Conservation (phyloP, 2,113 vertebrate genomes). For the Cyphomyrus discorhynchus region DNA sequence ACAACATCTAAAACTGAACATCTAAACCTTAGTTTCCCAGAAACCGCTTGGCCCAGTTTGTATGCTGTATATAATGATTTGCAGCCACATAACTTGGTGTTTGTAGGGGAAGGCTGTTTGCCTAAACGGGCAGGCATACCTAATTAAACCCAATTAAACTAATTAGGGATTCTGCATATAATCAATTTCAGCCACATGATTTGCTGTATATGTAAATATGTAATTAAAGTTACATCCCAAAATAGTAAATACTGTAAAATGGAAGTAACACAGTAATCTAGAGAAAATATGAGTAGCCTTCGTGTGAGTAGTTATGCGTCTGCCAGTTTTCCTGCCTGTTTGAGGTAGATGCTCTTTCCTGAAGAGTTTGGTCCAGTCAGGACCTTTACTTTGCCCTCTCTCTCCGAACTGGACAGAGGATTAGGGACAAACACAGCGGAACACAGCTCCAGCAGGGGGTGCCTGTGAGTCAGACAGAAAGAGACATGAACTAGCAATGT, state of each 20-base stretch:
- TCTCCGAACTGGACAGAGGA: constrained; percentile 65
- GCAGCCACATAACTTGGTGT: not conserved
- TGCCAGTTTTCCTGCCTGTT: constrained; percentile 62
- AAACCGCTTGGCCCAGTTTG: not conserved
- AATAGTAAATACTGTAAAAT: not conserved
- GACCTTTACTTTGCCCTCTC: constrained; percentile 73
- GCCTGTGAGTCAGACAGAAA: constrained; percentile 53
- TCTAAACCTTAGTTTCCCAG: not conserved
- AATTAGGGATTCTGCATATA: not conserved
- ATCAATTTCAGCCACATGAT: not conserved
- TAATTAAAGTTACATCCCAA: not conserved
- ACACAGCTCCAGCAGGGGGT: constrained; percentile 86
- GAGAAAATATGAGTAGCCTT: not conserved
- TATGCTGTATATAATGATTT: not conserved
- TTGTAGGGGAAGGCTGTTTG: not conserved
- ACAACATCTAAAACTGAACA: not conserved
- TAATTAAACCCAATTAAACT: not conserved
- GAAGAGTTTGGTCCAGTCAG: constrained; percentile 94
- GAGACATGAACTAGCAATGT: not conserved
- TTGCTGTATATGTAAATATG: not conserved
- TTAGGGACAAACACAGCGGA: constrained; percentile 85
- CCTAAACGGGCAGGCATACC: not conserved
- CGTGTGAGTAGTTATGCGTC: not conserved
- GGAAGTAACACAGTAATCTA: not conserved
- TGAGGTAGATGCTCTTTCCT: constrained; percentile 91